Percentiles rank a stretch among this genome's conserved stretches.
Conservation (phyloP, 1,140 invertebrate genomes). For the Thalassaphorura encarpata region DNA sequence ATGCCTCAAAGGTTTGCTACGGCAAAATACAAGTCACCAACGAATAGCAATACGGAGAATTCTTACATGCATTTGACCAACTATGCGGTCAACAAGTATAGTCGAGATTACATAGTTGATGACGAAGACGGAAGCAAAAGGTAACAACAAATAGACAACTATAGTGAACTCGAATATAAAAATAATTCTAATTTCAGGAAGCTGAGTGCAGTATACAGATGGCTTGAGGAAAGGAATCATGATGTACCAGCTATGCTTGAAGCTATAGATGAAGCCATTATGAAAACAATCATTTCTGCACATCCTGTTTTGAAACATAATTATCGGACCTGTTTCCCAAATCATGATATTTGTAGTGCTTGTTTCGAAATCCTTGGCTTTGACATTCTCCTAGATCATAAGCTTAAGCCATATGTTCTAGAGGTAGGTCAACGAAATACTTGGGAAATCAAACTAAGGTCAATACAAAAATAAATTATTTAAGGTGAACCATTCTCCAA, state of each 20-base stretch:
- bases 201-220: conserved; percentile 68
- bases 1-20: conserved; percentile 65
- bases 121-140: conserved; percentile 74
- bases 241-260: conserved; percentile 64
- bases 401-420: conserved; percentile 71
- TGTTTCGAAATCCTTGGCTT: conserved; percentile 85
- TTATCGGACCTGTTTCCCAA: conserved; percentile 77
- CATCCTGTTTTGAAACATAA: conserved; percentile 75
- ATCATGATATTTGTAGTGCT: conserved; percentile 67
- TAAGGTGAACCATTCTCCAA: conserved; percentile 79
- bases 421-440: conserved; percentile 58
- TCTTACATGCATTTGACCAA: conserved; percentile 97
- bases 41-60: conserved; percentile 64
- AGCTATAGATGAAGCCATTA: conserved; percentile 78
- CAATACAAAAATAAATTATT: conserved; percentile 7
- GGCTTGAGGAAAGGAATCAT: conserved; percentile 55
- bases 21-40: conserved; percentile 68
- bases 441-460: no score
- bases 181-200: conserved; percentile 44
- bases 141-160: conserved; percentile 36
- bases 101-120: conserved; percentile 61
- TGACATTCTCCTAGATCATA: conserved; percentile 74
- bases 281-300: conserved; percentile 77
- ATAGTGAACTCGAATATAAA: not conserved
- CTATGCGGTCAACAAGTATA: conserved; percentile 85